These are phyloP conservation scores for Cyprinus carpio DNA, from an alignment of 2,113 vertebrate species.

Conservation along the genomic window DNA sequence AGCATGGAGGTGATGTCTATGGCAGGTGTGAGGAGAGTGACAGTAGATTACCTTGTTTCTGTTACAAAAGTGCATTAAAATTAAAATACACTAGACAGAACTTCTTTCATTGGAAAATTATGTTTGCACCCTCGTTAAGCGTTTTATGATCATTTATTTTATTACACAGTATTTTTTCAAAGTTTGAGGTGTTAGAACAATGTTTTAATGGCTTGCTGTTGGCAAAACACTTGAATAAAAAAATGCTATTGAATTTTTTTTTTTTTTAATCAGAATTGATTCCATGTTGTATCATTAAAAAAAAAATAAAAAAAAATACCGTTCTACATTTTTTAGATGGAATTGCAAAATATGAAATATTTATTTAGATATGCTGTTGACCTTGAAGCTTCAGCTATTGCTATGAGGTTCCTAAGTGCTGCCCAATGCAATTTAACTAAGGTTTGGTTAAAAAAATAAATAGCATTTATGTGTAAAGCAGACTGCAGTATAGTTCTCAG, in stretches of 20 bases:
- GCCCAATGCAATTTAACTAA: background rate
- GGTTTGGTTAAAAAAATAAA: too few species aligned
- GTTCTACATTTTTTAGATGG: background rate
- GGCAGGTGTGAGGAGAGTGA: background rate
- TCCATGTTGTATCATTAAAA: background rate
- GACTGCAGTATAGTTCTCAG: background rate
- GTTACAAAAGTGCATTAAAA: background rate
- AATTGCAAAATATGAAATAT: background rate
- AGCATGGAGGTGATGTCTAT: slow-evolving; percentile 1
- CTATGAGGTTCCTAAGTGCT: background rate
- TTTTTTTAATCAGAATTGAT: background rate
- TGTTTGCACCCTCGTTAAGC: background rate
- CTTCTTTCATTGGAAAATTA: background rate
- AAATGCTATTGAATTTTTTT: too few species aligned
- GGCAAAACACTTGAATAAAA: background rate
- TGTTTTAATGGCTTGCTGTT: background rate
- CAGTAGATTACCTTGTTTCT: background rate
- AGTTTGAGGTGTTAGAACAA: background rate
- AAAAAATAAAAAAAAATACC: too few species aligned
- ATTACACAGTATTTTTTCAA: background rate
- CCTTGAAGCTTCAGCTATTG: background rate
- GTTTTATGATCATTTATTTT: background rate
- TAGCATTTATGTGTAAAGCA: background rate
- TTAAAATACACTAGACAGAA: background rate
- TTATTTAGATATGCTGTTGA: background rate